phyloP scores from a whole-genome alignment of 2,797 vertebrate species.

The Microctenopoma steveboyesi region DNA sequence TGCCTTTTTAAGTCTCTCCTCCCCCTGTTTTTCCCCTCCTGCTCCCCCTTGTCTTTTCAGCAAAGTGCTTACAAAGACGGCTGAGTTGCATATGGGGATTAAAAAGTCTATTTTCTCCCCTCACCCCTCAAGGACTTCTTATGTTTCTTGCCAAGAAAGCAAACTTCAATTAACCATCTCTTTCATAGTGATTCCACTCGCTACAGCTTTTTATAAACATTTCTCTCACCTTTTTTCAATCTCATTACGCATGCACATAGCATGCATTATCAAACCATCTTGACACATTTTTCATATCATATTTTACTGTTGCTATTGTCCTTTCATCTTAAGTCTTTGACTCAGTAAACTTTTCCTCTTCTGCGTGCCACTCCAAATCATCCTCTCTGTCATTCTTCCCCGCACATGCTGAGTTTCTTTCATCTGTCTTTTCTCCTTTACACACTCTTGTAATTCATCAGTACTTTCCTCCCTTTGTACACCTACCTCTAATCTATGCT shows the following conservation, averaged over 20 bases:
- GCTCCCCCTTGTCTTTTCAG: slow-evolving; percentile 53
- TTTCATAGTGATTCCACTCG: slow-evolving; percentile 18
- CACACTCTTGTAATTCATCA: slow-evolving; percentile 26
- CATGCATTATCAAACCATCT: slow-evolving; percentile 23
- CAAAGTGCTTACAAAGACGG: slow-evolving; percentile 75
- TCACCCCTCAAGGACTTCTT: slow-evolving; percentile 69
- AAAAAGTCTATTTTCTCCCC: slow-evolving; percentile 67
- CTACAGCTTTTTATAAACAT: slow-evolving; percentile 14
- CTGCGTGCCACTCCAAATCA: slow-evolving; percentile 4
- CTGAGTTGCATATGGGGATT: slow-evolving; percentile 66
- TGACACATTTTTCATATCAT: neutral
- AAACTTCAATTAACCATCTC: slow-evolving; percentile 56
- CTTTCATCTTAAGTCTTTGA: slow-evolving; percentile 12
- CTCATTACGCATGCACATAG: slow-evolving; percentile 17
- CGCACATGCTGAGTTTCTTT: slow-evolving; percentile 14
- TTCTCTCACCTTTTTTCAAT: slow-evolving; percentile 27
- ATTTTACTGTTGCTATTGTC: slow-evolving; percentile 6
- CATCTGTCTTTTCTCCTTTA: slow-evolving; percentile 42
- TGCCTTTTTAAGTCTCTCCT: slow-evolving; percentile 35
- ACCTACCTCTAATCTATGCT: slow-evolving; percentile 1
- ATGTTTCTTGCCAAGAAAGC: slow-evolving; percentile 63
- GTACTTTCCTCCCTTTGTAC: slow-evolving; percentile 20
- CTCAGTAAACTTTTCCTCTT: slow-evolving; percentile 21
- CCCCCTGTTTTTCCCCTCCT: slow-evolving; percentile 11
- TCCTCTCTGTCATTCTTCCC: slow-evolving; percentile 10